Base-by-base conservation (phyloP, 1,140 invertebrate species). In the Drosophila novamexicana region DNA sequence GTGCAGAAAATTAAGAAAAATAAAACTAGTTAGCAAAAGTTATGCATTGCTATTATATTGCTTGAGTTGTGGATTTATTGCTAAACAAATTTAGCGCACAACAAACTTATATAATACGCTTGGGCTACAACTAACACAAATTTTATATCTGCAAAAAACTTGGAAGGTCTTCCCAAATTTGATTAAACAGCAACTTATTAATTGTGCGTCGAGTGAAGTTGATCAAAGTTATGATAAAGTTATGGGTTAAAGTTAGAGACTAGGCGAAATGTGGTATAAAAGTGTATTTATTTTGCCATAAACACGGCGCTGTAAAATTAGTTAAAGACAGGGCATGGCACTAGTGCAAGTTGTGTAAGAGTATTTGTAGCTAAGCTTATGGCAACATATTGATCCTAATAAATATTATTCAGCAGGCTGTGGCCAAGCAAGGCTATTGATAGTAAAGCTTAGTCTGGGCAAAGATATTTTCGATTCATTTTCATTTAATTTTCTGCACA, bases 141-240 rank as follows among this genome's bases (percentile, higher is more conserved):
- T 14, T 52, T n/a, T 34, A 8, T 52, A 52, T 63, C 16, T 42
- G 12, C 12, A 29, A 36, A 12, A 54, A 65, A 37, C 29, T 65
- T 32, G 58, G 22, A 12, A 54, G 59, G 14, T 52, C 49, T 36
- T 9, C 22, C 16, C 54, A 54, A 64, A 63, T 54, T 64, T 57
- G 37, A 65, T 65, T 57, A 65, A 63, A 56, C 58, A 32, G 37
- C 42, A 71, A 50, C 8, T 58, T 42, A 45, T 53, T 67, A 36
- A 42, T 50, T 52, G 62, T 58, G 47, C 32, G 1, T 49, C 54
- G 37, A 61, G 56, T 34, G 7, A 54, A 56, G 42, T 40, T 58
- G 22, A 8, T 22, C n/a, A 22, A 61, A 45, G 32, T 49, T 49
- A 39, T 62, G 42, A 34, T 47, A 52, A 42, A 67, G 53, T 58